Evolutionary conservation across 2,113 vertebrate species (phyloP).

Genomic region (Cyphomyrus plagiostoma): DNA sequence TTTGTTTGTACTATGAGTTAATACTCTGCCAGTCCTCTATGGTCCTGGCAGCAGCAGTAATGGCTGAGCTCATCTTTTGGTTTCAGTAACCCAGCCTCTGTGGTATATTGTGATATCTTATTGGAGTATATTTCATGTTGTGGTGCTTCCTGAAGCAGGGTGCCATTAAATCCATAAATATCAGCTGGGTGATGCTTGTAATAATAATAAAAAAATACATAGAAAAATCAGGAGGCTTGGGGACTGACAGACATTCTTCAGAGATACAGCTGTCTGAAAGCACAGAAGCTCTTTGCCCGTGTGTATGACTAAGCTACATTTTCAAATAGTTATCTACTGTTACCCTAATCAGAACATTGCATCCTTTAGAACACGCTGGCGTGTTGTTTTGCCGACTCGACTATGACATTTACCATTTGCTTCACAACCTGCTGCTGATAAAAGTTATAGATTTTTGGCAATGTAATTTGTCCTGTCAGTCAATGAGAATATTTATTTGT

Average conservation of each 20-base stretch:
- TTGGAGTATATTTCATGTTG: background rate
- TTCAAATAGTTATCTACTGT: background rate
- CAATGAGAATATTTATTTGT: background rate
- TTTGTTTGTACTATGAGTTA: background rate
- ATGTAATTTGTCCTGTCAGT: background rate
- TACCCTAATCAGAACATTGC: background rate
- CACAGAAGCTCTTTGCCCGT: background rate
- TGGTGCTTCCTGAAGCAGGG: background rate
- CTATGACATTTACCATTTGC: background rate
- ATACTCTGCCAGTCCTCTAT: background rate
- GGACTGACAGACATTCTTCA: background rate
- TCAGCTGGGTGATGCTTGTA: background rate
- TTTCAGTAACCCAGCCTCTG: background rate
- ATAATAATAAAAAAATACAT: background rate
- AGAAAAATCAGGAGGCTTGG: background rate
- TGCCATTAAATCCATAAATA: constrained; percentile 2
- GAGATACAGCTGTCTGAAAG: background rate
- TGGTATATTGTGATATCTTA: background rate
- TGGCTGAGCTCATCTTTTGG: background rate
- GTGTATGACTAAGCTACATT: background rate
- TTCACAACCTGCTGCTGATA: background rate
- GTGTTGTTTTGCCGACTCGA: background rate
- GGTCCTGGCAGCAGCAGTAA: background rate
- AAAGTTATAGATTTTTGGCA: background rate
- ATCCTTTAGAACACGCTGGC: background rate